A percentile compares a stretch with the other conserved stretches of the same genome.
Conservation (phyloP, 2,113 vertebrate genomes). For the Globicephala melas region DNA sequence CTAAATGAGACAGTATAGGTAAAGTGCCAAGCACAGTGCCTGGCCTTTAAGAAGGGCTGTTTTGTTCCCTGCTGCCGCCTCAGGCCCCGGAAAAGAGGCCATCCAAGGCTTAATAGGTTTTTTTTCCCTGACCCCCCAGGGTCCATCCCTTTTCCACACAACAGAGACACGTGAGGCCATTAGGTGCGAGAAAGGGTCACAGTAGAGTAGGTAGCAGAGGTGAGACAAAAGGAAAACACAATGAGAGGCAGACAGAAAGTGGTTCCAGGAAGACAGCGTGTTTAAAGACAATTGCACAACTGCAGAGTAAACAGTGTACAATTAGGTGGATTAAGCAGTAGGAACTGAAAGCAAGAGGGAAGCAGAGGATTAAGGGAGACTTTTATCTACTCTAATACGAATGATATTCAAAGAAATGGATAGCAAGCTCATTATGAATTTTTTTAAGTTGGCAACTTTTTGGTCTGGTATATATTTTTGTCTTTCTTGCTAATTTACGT, state of each 20-base stretch:
- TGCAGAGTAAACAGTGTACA: neutral
- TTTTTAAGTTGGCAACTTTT: neutral
- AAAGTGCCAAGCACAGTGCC: neutral
- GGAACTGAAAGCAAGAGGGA: neutral
- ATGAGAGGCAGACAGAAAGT: neutral
- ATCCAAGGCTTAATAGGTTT: neutral
- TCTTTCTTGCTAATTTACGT: neutral
- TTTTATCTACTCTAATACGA: neutral
- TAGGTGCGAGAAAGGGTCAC: neutral
- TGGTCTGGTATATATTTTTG: neutral
- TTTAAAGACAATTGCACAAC: neutral
- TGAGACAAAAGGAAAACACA: neutral
- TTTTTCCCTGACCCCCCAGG: neutral
- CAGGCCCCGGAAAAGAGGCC: neutral
- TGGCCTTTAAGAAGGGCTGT: neutral
- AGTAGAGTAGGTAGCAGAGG: neutral
- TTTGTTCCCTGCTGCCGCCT: neutral
- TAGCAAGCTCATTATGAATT: neutral
- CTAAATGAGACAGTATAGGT: neutral
- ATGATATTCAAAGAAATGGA: neutral
- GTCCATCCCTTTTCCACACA: too few relatives aligned
- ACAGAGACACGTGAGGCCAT: neutral
- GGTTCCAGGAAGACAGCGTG: neutral
- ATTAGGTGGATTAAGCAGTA: too few relatives aligned
- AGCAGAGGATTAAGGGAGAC: neutral